These are phyloP conservation scores for Nyctibius grandis DNA, from an alignment of 2,797 vertebrate genomes.

Conservation along the genomic window DNA sequence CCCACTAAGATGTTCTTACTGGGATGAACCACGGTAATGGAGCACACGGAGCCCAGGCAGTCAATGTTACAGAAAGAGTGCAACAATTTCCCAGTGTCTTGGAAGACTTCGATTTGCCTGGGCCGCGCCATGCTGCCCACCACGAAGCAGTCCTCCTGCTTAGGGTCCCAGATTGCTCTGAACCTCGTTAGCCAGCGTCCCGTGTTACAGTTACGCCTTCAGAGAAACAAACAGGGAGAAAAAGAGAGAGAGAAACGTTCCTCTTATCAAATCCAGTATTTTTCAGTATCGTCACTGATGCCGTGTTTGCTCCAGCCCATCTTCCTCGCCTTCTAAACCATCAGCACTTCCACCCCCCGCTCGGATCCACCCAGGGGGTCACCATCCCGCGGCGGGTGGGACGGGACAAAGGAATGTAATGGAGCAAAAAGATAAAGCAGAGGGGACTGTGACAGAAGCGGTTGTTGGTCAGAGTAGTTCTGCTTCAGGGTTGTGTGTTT, in stretches of 20 bases:
- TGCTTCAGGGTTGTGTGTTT: no score
- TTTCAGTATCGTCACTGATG: rapidly evolving
- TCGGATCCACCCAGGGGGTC: background rate
- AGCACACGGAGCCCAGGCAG: conserved; percentile 76
- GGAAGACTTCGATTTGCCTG: conserved; percentile 77
- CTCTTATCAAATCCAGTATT: rapidly evolving
- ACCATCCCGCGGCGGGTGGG: background rate
- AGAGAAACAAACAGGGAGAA: background rate
- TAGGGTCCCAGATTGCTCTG: conserved; percentile 86
- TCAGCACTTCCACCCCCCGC: background rate
- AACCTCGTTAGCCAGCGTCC: conserved; percentile 82
- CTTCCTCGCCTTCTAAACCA: background rate
- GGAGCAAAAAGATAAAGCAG: background rate
- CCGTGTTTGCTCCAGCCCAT: background rate
- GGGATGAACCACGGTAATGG: conserved; percentile 82
- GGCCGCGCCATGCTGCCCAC: conserved; percentile 79
- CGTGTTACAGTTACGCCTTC: conserved; percentile 77
- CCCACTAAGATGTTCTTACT: conserved; percentile 78
- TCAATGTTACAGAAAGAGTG: conserved; percentile 72
- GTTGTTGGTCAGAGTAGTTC: background rate
- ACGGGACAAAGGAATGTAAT: rapidly evolving
- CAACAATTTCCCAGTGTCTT: conserved; percentile 71
- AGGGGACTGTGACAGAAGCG: rapidly evolving
- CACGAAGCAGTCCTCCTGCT: conserved; percentile 82
- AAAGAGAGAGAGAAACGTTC: background rate